Evolutionary conservation across 2,888 invertebrate species (phyloP).

Genomic region (Drosophila mayaguana): DNA sequence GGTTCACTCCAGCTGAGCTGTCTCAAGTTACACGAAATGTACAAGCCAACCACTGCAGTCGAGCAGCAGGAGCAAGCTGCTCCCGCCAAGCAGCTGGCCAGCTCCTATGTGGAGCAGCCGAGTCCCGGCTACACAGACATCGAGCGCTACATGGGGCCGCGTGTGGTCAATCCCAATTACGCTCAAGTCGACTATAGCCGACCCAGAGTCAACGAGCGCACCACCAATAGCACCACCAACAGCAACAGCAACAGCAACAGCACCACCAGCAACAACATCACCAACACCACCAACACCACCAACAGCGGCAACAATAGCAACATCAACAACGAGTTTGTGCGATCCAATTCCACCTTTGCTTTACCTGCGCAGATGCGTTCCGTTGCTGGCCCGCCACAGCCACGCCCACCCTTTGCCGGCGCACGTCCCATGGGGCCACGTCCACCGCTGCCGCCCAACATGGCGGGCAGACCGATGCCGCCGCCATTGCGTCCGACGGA

Average conservation of each 20-base stretch:
- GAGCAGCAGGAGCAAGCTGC: constrained; percentile 11
- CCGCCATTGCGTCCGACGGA: constrained; percentile 85
- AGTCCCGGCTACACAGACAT: constrained; percentile 10
- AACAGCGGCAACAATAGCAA: constrained; percentile 23
- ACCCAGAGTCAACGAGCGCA: constrained; percentile 46
- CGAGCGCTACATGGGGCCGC: constrained; percentile 21
- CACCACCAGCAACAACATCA: constrained; percentile 20
- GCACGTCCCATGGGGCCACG: constrained; percentile 76
- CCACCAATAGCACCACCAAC: constrained; percentile 40
- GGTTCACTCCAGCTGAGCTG: constrained; percentile 57
- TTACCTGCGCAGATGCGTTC: constrained; percentile 82
- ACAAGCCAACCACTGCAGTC: constrained; percentile 10
- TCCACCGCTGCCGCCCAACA: constrained; percentile 80
- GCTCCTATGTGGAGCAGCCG: not conserved
- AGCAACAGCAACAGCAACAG: constrained; percentile 37
- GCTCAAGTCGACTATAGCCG: constrained; percentile 18
- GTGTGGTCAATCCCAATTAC: constrained; percentile 7
- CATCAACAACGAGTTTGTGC: constrained; percentile 11
- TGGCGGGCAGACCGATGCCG: constrained; percentile 70
- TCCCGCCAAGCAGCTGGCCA: constrained; percentile 16
- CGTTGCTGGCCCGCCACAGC: constrained; percentile 70
- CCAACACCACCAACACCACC: constrained; percentile 10
- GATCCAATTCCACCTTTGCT: constrained; percentile 58
- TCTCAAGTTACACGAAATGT: constrained; percentile 33
- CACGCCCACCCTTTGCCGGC: constrained; percentile 79